phyloP scores from a whole-genome alignment of 2,888 invertebrate genomes.

The Andrena bicolor region DNA sequence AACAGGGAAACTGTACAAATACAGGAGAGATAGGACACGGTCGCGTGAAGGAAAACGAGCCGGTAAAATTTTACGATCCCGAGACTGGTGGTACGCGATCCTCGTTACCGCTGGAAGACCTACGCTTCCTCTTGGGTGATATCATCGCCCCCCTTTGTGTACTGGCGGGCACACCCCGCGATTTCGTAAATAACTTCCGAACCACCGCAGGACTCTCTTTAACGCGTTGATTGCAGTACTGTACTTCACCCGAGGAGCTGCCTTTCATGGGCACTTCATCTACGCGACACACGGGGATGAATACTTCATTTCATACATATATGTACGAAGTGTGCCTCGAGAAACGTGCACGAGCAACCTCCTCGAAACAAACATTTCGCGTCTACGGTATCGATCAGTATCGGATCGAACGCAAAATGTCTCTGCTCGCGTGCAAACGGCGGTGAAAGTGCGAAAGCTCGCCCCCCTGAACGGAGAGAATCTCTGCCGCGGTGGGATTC shows the following conservation, averaged over 20 bases:
- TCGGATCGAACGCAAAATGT: background rate
- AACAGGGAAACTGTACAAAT: slow-evolving; percentile 13
- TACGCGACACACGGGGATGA: background rate
- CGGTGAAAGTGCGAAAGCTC: slow-evolving; percentile 12
- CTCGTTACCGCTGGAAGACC: slow-evolving; percentile 6
- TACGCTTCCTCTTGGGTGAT: slow-evolving; percentile 3
- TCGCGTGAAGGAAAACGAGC: slow-evolving; percentile 13
- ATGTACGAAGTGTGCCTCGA: background rate
- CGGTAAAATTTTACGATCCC: slow-evolving; percentile 38
- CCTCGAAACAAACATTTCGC: background rate
- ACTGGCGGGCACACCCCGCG: background rate
- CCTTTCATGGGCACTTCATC: background rate
- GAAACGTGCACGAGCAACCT: background rate
- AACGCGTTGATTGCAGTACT: background rate
- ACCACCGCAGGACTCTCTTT: background rate
- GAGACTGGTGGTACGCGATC: slow-evolving; percentile 24
- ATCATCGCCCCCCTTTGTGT: slow-evolving; percentile 12
- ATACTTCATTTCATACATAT: background rate
- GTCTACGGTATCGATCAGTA: background rate
- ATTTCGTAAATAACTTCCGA: slow-evolving; percentile 23
- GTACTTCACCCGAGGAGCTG: background rate
- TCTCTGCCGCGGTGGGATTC: slow-evolving; percentile 7
- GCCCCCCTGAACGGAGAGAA: background rate
- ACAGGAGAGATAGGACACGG: slow-evolving; percentile 7
- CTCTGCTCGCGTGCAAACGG: background rate